Conservation (phyloP, 2,113 vertebrate genomes). For the Eptatretus burgeri region DNA sequence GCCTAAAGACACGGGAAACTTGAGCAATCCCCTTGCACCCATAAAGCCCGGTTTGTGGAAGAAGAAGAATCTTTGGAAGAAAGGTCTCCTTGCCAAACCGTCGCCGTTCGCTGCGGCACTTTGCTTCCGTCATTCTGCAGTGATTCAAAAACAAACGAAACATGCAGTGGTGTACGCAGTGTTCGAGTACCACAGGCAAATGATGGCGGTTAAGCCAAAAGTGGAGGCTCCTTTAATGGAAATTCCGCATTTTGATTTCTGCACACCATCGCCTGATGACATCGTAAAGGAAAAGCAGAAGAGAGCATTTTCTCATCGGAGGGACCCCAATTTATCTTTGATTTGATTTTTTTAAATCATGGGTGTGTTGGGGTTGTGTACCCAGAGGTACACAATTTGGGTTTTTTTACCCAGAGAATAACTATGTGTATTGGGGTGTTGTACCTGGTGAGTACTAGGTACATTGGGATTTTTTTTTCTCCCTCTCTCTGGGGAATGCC, state of each 20-base stretch:
- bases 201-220: constrained; percentile 21
- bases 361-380: too few relatives aligned
- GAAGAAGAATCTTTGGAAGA: constrained; percentile 16
- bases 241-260: constrained; percentile 49
- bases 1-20: too few relatives aligned
- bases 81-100: constrained; percentile 28
- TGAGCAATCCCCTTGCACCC: too few relatives aligned
- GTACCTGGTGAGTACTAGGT: too few relatives aligned
- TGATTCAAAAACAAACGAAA: constrained; percentile 13
- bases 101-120: constrained; percentile 57
- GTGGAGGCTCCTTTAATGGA: constrained; percentile 20
- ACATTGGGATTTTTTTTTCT: too few relatives aligned
- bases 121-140: constrained; percentile 25
- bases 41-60: too few relatives aligned
- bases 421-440: too few relatives aligned
- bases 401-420: too few relatives aligned
- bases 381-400: too few relatives aligned
- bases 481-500: too few relatives aligned
- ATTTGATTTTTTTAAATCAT: too few relatives aligned
- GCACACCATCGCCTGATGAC: constrained; percentile 74
- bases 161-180: constrained; percentile 15
- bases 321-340: too few relatives aligned
- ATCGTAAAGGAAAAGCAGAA: constrained; percentile 51
- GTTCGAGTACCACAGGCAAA: constrained; percentile 26
- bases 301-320: constrained; percentile 45